Evolutionary conservation across 2,888 invertebrate species (phyloP), one percentile per base, ranked within the genome.

Genomic region (Balanococcus diminutus): DNA sequence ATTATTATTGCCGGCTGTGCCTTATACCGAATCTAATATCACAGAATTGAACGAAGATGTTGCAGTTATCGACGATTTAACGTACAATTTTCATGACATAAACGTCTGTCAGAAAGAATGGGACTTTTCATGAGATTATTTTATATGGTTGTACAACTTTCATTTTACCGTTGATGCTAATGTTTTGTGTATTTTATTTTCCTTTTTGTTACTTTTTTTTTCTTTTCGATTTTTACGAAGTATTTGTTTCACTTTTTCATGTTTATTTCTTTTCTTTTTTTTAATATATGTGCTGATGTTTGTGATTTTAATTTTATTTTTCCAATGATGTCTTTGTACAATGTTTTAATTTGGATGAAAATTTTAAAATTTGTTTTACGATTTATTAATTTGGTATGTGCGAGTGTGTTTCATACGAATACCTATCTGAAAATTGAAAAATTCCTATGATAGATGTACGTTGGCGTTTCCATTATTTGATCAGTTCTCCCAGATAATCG

Each of bases 1-100:
- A 83, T 91, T 95, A 87, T 91, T 95, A 31, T 92, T 93, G 82
- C 92, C 94, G 75, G 94, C 94, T n/a, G 91, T 93, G 87, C 94
- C 94, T 2, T 91, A 94, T 87, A 92, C 92, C 88, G 92, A 93
- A 51, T 91, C 92, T 88, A 91, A 91, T 86, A 90, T 88, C 42
- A 87, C 90, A 42, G 90, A 90, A 88, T 90, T 90, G 88, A 91
- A 91, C 86, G 92, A 93, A 93, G 86, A 90, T 32, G 72, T 87
- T 11, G 90, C 89, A 51, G 87, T 56, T 67, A 84, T 87, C 32
- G 86, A 86, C 25, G 86, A 87, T 84, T 81, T 87, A 31, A 84
- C 87, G 25, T 85, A 87, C 56, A 87, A 87, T 67, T 85, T 87
- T 81, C 86, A 86, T 16, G 86, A 87, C 67, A 82, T 87, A 39